Evolutionary conservation across 2,888 invertebrate species (phyloP).

Genomic region (Apodemia hepburni): DNA sequence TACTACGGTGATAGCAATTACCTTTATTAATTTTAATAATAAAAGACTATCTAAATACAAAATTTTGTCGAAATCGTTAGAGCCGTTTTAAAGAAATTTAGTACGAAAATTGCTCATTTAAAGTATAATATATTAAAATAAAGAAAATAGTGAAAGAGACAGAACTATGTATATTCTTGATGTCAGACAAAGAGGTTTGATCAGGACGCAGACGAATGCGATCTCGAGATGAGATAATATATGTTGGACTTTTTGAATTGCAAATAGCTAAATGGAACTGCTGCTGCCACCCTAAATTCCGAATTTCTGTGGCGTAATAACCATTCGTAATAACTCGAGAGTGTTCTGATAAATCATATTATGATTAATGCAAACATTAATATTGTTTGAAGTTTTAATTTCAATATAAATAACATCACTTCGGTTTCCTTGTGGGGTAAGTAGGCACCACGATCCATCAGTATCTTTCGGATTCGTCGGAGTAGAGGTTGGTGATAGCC

Average conservation of each 20-base stretch:
- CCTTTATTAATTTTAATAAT: no score
- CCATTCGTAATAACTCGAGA: conserved; percentile 69
- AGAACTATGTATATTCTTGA: not conserved
- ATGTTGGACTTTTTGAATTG: conserved; percentile 68
- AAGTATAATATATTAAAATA: no score
- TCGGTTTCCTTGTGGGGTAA: not conserved
- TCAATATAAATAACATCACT: not conserved
- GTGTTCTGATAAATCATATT: conserved; percentile 69
- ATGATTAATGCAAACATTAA: conserved; percentile 59
- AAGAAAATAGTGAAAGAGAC: not conserved
- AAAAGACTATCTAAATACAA: no score
- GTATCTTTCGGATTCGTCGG: no score
- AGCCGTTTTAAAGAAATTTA: no score
- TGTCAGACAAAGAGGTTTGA: conserved; percentile 41
- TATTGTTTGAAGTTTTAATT: not conserved
- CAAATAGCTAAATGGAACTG: conserved; percentile 73
- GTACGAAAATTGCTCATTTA: no score
- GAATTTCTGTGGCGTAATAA: conserved; percentile 57
- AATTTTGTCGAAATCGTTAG: no score
- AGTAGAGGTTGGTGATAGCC: no score
- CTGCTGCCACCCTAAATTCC: conserved; percentile 51
- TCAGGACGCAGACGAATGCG: conserved; percentile 44
- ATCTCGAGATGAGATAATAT: conserved; percentile 47
- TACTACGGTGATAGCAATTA: no score
- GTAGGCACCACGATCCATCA: not conserved